Percentiles rank a stretch among this genome's conserved stretches.
Conservation (phyloP, 2,113 vertebrate species). For the Osmerus mordax region DNA sequence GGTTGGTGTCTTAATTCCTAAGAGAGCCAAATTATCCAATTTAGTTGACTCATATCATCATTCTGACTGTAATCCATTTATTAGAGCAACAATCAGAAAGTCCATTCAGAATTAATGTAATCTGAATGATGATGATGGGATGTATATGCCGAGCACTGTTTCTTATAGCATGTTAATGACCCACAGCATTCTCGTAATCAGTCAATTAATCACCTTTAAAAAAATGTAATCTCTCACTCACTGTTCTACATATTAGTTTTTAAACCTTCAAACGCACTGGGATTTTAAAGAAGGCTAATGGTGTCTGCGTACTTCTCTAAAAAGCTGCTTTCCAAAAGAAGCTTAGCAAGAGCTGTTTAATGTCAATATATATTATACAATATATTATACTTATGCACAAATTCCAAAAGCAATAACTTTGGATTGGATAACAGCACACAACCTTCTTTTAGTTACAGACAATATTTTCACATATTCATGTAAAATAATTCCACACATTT, state of each 20-base stretch:
- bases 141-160: slow-evolving; percentile 48
- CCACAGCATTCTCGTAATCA: slow-evolving; percentile 65
- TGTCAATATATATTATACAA: too few relatives aligned
- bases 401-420: too few relatives aligned
- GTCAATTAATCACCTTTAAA: slow-evolving; percentile 70
- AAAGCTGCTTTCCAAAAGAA: not conserved
- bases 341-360: not conserved
- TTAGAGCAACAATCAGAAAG: slow-evolving; percentile 54
- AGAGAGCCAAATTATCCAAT: slow-evolving; percentile 41
- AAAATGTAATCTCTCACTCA: slow-evolving; percentile 66
- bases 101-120: slow-evolving; percentile 52
- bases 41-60: slow-evolving; percentile 41
- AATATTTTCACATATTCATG: too few relatives aligned
- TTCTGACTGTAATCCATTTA: slow-evolving; percentile 53
- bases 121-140: slow-evolving; percentile 55
- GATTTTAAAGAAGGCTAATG: slow-evolving; percentile 49
- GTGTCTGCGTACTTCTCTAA: not conserved
- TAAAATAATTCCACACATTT: too few relatives aligned
- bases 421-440: too few relatives aligned
- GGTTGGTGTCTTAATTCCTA: slow-evolving; percentile 31
- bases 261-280: slow-evolving; percentile 57
- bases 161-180: slow-evolving; percentile 62
- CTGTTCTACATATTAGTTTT: slow-evolving; percentile 64
- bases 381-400: too few relatives aligned
- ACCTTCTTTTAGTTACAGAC: too few relatives aligned